Percentiles rank a stretch among this genome's conserved stretches.
Conservation (phyloP, 2,797 vertebrate species). For the Sandelia bainsii region DNA sequence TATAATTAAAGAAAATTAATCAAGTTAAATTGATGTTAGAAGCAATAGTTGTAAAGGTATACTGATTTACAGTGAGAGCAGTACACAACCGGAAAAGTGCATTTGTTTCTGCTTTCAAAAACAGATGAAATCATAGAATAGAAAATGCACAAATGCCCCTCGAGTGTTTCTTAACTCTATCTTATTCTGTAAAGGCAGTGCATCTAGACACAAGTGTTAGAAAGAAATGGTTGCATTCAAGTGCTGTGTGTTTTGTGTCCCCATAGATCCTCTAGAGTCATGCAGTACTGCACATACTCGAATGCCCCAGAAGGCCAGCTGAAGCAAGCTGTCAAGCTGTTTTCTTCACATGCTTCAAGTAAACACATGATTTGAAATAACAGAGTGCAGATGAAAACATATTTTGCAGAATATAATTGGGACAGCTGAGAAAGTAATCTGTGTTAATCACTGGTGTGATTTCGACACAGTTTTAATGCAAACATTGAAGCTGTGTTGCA, state of each 20-base stretch:
- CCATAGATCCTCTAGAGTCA: constrained; percentile 21
- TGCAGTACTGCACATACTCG: constrained; percentile 1
- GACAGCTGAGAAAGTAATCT: constrained; percentile 41
- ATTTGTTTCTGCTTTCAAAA: constrained; percentile 31
- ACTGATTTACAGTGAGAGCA: constrained; percentile 13
- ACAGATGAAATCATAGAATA: constrained; percentile 8
- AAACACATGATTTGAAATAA: constrained; percentile 48
- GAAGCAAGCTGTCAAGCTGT: constrained; percentile 29
- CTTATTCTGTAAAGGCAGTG: constrained; percentile 25
- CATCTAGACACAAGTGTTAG: constrained; percentile 5
- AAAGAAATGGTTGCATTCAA: constrained; percentile 41
- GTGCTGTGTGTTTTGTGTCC: constrained; percentile 31
- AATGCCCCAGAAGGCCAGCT: constrained; percentile 11
- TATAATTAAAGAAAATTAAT: constrained; percentile 17
- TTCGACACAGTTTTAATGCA: constrained; percentile 29
- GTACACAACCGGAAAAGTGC: constrained; percentile 7
- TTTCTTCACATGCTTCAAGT: constrained; percentile 17
- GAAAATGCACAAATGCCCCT: constrained; percentile 45
- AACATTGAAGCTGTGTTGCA: constrained; percentile 25
- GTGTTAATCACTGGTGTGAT: constrained; percentile 39
- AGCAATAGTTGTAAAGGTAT: not conserved
- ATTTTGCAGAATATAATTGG: constrained; percentile 52
- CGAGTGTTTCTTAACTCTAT: constrained; percentile 27
- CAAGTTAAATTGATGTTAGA: constrained; percentile 3
- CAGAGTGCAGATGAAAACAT: constrained; percentile 47